Conservation (phyloP, 2,113 vertebrate species). For the Myiozetetes cayanensis region DNA sequence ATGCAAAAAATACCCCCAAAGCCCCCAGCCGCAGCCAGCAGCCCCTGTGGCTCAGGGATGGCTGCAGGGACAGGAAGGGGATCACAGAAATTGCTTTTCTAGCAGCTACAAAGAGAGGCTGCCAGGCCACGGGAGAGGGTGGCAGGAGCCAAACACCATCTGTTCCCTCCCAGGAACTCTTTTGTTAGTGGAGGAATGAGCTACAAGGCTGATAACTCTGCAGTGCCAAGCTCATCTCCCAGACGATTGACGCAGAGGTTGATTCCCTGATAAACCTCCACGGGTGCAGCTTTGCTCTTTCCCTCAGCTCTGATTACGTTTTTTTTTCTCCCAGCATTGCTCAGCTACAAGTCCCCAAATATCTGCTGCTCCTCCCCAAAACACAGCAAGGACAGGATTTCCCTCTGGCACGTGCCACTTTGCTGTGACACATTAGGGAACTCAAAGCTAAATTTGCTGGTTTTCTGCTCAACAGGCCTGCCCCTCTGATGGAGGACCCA, state of each 20-base stretch:
- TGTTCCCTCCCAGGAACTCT: neutral
- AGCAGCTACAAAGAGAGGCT: neutral
- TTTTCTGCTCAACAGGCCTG: neutral
- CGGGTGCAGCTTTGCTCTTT: neutral
- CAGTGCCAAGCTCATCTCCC: neutral
- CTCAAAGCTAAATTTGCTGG: neutral
- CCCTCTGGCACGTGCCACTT: neutral
- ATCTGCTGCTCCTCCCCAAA: neutral
- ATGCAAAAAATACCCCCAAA: accelerated
- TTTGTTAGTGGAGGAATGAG: neutral
- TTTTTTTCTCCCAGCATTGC: neutral
- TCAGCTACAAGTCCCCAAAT: neutral
- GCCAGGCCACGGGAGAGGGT: neutral
- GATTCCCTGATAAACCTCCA: neutral
- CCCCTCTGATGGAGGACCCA: neutral
- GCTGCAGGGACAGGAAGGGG: neutral
- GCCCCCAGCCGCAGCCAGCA: neutral
- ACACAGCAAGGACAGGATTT: neutral
- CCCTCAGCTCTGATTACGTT: neutral
- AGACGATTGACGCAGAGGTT: accelerated
- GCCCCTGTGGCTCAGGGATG: accelerated
- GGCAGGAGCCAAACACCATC: conserved; percentile 12
- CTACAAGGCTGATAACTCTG: neutral
- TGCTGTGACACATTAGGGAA: neutral
- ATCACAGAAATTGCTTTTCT: neutral